These are phyloP conservation scores for Folsomia candida DNA, from an alignment of 2,888 invertebrate species.

Conservation along the genomic window DNA sequence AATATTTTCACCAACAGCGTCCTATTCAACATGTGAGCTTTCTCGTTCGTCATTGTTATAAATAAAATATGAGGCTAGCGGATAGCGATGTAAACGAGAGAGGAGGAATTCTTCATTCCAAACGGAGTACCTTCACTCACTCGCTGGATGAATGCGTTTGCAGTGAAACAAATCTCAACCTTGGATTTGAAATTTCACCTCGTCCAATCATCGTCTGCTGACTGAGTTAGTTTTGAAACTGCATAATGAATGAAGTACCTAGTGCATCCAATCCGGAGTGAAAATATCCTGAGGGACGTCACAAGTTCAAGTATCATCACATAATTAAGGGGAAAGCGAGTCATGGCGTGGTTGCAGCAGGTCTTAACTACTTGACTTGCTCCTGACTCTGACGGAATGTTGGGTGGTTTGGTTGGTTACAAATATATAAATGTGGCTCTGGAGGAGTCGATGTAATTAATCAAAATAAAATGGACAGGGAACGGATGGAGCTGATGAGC, in stretches of 20 bases:
- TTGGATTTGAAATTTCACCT: neutral
- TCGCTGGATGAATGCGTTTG: too few species aligned
- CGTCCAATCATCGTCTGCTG: neutral
- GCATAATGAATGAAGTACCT: neutral
- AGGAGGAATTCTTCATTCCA: neutral
- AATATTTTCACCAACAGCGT: too few species aligned
- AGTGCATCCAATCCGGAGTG: neutral
- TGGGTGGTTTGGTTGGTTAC: neutral
- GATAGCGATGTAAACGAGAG: too few species aligned
- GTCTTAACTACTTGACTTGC: too few species aligned
- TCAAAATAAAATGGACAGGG: constrained; percentile 47
- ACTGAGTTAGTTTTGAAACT: neutral
- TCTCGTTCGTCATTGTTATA: too few species aligned
- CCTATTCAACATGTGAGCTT: too few species aligned
- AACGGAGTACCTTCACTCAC: too few species aligned
- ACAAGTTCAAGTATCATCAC: constrained; percentile 27
- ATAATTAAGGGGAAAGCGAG: constrained; percentile 36
- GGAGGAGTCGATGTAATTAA: constrained; percentile 40
- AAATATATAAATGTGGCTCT: neutral
- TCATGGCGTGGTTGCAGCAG: neutral
- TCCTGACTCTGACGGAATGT: too few species aligned
- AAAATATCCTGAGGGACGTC: neutral
- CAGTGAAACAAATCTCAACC: neutral
- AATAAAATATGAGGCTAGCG: too few species aligned
- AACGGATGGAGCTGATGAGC: constrained; percentile 45